phyloP scores from a whole-genome alignment of 2,888 invertebrate genomes.

The Tubulanus polymorphus region DNA sequence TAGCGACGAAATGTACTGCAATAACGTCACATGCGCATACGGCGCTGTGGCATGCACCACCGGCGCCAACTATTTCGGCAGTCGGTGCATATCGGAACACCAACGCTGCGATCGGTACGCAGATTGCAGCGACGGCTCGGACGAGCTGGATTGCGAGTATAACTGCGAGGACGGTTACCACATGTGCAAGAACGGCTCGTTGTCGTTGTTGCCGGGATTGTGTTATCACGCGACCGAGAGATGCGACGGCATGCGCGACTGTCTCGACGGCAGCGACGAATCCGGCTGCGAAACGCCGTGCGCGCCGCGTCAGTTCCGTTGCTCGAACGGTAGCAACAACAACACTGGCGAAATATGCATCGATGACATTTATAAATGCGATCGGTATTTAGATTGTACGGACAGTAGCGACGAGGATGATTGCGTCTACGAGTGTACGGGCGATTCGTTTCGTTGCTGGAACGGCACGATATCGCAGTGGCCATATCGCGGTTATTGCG shows the following conservation, averaged over 20 bases:
- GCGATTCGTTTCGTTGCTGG: not conserved
- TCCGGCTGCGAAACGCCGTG: not conserved
- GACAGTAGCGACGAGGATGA: not conserved
- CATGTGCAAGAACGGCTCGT: not conserved
- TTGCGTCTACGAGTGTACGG: not conserved
- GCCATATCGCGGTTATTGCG: not conserved
- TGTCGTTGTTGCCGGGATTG: not conserved
- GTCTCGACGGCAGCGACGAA: not conserved
- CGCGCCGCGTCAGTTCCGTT: not conserved
- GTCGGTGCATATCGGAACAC: slow-evolving; percentile 9
- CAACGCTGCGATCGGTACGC: slow-evolving; percentile 2
- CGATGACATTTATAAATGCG: not conserved
- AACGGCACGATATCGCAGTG: not conserved
- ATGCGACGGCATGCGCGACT: not conserved
- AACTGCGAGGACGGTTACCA: not conserved
- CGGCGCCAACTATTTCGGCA: slow-evolving; percentile 13
- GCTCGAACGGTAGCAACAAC: not conserved
- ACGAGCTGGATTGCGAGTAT: not conserved
- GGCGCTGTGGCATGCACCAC: slow-evolving; percentile 15
- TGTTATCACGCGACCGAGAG: slow-evolving; percentile 3
- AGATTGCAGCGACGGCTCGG: not conserved
- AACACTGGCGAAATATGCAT: not conserved
- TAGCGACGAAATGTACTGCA: not conserved
- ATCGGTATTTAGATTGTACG: not conserved
- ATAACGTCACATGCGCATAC: not conserved